phyloP scores from a whole-genome alignment of 2,113 vertebrate species.

The Prietella phreatophila region DNA sequence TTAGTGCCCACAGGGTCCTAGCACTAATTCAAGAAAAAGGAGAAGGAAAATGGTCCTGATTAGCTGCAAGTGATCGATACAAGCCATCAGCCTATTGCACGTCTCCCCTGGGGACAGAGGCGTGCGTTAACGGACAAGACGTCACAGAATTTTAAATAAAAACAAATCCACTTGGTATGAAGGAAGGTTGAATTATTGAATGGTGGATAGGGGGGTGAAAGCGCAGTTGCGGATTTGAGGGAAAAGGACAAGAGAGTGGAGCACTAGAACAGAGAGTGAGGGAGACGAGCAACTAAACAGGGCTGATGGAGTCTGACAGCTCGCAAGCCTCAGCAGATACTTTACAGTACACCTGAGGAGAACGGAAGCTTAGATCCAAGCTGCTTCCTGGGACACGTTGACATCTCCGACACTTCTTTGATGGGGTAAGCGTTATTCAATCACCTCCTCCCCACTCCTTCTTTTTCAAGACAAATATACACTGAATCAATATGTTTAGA shows the following conservation, averaged over 20 bases:
- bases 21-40: conserved; percentile 73
- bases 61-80: conserved; percentile 71
- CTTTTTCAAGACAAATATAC: not conserved
- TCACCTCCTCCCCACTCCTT: not conserved
- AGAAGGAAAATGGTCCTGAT: conserved; percentile 64
- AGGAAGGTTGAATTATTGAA: conserved; percentile 54
- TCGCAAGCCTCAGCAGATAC: conserved; percentile 28
- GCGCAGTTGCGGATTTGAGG: not conserved
- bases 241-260: conserved; percentile 21
- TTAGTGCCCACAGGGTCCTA: conserved; percentile 68
- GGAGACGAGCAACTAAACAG: conserved; percentile 30
- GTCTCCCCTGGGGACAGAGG: conserved; percentile 43
- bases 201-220: conserved; percentile 30
- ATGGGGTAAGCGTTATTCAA: not conserved
- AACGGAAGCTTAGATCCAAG: conserved; percentile 2
- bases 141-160: conserved; percentile 61
- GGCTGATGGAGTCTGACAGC: conserved; percentile 27
- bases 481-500: conserved; percentile 3
- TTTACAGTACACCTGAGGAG: conserved; percentile 49
- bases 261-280: not conserved
- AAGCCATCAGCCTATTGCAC: conserved; percentile 63
- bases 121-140: conserved; percentile 21
- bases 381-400: not conserved
- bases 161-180: conserved; percentile 51
- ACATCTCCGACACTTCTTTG: conserved; percentile 18